Percentiles rank a stretch among this genome's conserved stretches.
phyloP scores from a whole-genome alignment of 2,797 vertebrate species.

The Falco peregrinus region DNA sequence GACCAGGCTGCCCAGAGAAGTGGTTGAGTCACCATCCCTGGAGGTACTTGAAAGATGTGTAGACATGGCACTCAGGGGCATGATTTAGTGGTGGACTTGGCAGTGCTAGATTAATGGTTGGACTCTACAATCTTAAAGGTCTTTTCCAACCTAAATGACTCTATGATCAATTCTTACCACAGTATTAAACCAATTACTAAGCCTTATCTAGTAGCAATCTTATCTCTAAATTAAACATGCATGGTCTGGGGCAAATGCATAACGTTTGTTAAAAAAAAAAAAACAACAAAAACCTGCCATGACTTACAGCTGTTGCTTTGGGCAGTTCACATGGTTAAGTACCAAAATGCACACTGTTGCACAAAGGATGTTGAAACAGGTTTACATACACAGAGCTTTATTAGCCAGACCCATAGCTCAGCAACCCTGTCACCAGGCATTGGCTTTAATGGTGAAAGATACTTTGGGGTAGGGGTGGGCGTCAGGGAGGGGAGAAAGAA shows the following conservation, averaged over 20 bases:
- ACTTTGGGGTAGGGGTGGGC: not conserved
- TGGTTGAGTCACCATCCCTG: too few relatives aligned
- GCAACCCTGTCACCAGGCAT: not conserved
- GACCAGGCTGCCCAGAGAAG: too few relatives aligned
- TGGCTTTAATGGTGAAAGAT: not conserved
- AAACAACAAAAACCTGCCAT: too few relatives aligned
- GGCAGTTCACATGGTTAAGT: not conserved
- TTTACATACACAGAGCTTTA: not conserved
- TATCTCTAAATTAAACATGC: not conserved
- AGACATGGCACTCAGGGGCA: too few relatives aligned
- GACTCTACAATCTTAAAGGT: too few relatives aligned
- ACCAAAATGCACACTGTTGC: too few relatives aligned
- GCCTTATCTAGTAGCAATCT: not conserved
- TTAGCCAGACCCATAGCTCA: not conserved
- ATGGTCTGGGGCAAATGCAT: not conserved
- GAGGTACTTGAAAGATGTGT: too few relatives aligned
- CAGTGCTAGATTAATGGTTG: too few relatives aligned
- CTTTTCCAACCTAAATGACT: not conserved
- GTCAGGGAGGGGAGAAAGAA: not conserved
- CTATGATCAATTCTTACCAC: not conserved
- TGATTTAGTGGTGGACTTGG: too few relatives aligned
- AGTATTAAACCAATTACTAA: not conserved
- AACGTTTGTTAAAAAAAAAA: not conserved
- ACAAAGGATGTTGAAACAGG: not conserved
- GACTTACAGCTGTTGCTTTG: not conserved